These are phyloP conservation scores for Cephus nigrinus DNA, from an alignment of 2,888 invertebrate species.

Conservation along the genomic window DNA sequence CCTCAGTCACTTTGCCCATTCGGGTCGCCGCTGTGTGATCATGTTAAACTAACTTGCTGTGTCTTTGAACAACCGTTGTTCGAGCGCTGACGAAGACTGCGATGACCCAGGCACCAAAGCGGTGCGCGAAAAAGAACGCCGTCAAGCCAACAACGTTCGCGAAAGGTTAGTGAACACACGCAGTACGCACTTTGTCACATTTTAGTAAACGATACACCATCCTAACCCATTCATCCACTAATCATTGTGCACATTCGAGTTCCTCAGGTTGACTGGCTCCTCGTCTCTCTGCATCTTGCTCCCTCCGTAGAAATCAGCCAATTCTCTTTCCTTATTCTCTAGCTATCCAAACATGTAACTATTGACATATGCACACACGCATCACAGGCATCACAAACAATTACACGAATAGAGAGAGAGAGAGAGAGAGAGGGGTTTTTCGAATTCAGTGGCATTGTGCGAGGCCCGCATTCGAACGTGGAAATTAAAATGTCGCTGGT, in stretches of 20 bases:
- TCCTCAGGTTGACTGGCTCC: no score
- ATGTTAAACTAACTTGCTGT: constrained; percentile 56
- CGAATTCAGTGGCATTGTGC: background rate
- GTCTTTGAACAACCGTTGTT: constrained; percentile 73
- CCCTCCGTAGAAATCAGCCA: no score
- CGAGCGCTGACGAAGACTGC: constrained; percentile 86
- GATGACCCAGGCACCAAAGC: constrained; percentile 89
- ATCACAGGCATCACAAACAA: no score
- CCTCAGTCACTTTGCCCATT: no score
- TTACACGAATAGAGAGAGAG: no score
- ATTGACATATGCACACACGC: no score
- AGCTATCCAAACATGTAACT: no score
- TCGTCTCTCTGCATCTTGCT: no score
- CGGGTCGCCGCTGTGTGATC: background rate
- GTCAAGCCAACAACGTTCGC: constrained; percentile 97
- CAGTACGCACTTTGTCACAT: constrained; percentile 59
- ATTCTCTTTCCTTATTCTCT: no score
- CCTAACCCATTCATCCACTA: background rate
- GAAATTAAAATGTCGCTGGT: constrained; percentile 62
- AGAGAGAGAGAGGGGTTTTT: no score
- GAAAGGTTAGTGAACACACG: constrained; percentile 84
- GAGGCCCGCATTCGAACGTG: constrained; percentile 69
- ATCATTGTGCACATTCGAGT: no score
- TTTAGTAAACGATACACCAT: constrained; percentile 30
- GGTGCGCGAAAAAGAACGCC: constrained; percentile 92